Evolutionary conservation across 2,888 invertebrate species (phyloP).

Genomic region (Zaprionus lineosus): DNA sequence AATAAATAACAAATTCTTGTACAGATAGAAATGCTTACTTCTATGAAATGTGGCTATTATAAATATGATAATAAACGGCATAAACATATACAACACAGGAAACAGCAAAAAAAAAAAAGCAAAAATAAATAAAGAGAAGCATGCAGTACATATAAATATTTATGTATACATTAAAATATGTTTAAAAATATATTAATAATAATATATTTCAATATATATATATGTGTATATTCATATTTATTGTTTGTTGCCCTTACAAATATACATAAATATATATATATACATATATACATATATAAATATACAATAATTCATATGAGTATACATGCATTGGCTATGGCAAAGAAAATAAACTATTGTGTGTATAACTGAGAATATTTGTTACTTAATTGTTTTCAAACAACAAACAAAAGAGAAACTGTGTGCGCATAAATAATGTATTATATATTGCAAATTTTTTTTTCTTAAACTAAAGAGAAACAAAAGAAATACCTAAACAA

Average conservation of each 20-base stretch:
- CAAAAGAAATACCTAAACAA: conserved; percentile 49
- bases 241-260: too few species aligned
- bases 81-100: conserved; percentile 29
- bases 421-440: conserved; percentile 54
- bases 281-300: too few species aligned
- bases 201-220: too few species aligned
- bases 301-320: too few species aligned
- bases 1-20: conserved; percentile 52
- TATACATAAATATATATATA: too few species aligned
- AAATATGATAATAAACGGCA: conserved; percentile 61
- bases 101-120: too few species aligned
- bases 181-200: too few species aligned
- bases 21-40: conserved; percentile 73
- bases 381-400: conserved; percentile 68
- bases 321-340: conserved; percentile 7
- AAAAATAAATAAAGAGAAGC: conserved; percentile 26
- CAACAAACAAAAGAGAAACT: conserved; percentile 11
- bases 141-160: conserved; percentile 9
- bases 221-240: too few species aligned
- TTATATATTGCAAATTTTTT: conserved; percentile 56
- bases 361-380: conserved; percentile 65
- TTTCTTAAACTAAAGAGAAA: conserved; percentile 51
- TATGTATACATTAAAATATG: conserved; percentile 1
- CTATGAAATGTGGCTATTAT: conserved; percentile 72
- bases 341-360: conserved; percentile 44